Conservation (phyloP, 2,888 invertebrate species). For the Leptopilina syphax region DNA sequence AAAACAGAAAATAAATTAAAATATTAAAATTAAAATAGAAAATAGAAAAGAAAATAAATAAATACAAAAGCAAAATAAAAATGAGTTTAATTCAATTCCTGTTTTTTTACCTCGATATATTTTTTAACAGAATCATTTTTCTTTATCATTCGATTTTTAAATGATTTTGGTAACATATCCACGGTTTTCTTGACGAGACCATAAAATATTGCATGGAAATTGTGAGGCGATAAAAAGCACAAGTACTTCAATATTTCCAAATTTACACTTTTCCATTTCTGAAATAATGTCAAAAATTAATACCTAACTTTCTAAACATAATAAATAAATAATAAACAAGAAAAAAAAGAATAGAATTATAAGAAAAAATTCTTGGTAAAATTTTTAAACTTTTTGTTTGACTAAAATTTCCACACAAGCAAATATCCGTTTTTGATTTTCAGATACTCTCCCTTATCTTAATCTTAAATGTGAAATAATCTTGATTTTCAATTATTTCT, state of each 20-base stretch:
- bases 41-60: neutral
- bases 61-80: no score
- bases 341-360: no score
- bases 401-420: no score
- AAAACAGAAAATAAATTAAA: neutral
- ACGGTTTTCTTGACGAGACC: constrained; percentile 82
- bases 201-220: constrained; percentile 82
- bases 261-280: constrained; percentile 81
- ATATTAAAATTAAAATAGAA: neutral
- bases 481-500: no score
- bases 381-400: no score
- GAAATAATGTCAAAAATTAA: constrained; percentile 50
- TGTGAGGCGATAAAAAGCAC: constrained; percentile 82
- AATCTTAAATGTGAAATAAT: no score
- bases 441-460: no score
- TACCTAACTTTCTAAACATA: no score
- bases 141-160: constrained; percentile 78
- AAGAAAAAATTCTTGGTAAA: no score
- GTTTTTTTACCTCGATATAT: constrained; percentile 78
- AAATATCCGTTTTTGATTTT: no score
- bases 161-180: constrained; percentile 79
- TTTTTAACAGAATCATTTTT: constrained; percentile 80
- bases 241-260: constrained; percentile 83
- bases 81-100: neutral
- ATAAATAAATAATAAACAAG: no score